phyloP scores from a whole-genome alignment of 1,140 invertebrate species.

The Leptopilina clavipes region DNA sequence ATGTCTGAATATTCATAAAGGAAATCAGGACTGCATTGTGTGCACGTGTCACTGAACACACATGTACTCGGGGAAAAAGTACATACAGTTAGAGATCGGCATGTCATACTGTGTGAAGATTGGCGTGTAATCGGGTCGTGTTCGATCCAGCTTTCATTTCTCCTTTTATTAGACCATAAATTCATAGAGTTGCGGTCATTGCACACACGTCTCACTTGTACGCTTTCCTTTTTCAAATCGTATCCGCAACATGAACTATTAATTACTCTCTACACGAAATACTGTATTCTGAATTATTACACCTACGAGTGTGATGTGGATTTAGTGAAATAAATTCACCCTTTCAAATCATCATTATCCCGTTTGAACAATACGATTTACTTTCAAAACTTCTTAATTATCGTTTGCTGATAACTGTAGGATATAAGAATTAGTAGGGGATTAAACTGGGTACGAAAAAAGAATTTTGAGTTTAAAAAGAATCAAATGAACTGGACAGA shows the following conservation, averaged over 20 bases:
- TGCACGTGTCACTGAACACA: constrained; percentile 20
- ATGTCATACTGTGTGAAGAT: not conserved
- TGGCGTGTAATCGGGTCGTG: constrained; percentile 24
- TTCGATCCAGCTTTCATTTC: constrained; percentile 27
- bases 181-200: constrained; percentile 30
- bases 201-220: constrained; percentile 2
- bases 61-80: not conserved
- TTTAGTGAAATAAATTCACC: too few relatives aligned
- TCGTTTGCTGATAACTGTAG: too few relatives aligned
- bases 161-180: constrained; percentile 33
- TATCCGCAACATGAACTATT: constrained; percentile 11
- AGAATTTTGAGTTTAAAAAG: too few relatives aligned
- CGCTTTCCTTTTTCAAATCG: constrained; percentile 14
- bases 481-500: too few relatives aligned
- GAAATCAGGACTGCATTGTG: constrained; percentile 9
- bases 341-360: too few relatives aligned
- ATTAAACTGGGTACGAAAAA: too few relatives aligned
- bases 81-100: not conserved
- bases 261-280: constrained; percentile 30
- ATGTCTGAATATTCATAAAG: constrained; percentile 20
- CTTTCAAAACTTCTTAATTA: too few relatives aligned
- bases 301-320: not conserved
- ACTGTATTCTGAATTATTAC: constrained; percentile 6
- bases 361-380: too few relatives aligned
- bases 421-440: too few relatives aligned